Conservation (phyloP, 2,113 vertebrate species). For the Rhynchomys soricoides region DNA sequence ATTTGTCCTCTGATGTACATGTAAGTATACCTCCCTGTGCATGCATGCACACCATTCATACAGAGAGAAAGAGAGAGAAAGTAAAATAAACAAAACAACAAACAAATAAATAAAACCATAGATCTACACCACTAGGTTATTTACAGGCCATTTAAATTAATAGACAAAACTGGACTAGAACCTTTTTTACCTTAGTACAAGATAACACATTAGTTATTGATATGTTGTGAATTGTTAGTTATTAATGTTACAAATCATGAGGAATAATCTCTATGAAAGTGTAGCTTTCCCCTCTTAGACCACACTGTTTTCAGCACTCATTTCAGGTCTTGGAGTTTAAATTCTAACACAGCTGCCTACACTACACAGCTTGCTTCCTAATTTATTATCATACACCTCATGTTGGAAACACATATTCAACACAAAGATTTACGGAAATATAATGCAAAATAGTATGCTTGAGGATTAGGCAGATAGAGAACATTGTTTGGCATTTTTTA, state of each 20-base stretch:
- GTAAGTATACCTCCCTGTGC: too few species aligned
- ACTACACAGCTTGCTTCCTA: constrained; percentile 42
- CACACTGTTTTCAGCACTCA: neutral
- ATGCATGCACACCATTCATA: neutral
- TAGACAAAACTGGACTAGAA: neutral
- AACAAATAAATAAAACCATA: neutral
- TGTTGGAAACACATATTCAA: constrained; percentile 22
- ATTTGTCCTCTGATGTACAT: too few species aligned
- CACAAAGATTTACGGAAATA: constrained; percentile 66
- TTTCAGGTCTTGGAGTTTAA: constrained; percentile 33
- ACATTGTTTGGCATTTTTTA: constrained; percentile 33
- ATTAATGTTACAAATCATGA: neutral
- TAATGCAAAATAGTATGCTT: constrained; percentile 38
- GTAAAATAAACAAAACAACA: neutral
- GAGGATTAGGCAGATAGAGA: constrained; percentile 60
- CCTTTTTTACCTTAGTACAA: neutral
- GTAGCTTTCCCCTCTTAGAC: neutral
- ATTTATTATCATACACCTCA: constrained; percentile 34
- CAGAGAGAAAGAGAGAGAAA: neutral
- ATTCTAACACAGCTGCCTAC: constrained; percentile 30
- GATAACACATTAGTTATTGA: neutral
- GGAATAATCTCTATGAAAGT: neutral
- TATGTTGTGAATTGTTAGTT: neutral
- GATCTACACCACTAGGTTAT: neutral
- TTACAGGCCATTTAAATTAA: neutral